Evolutionary conservation across 2,888 invertebrate genomes (phyloP).

Genomic region (Scrobipalpa atriplicella): DNA sequence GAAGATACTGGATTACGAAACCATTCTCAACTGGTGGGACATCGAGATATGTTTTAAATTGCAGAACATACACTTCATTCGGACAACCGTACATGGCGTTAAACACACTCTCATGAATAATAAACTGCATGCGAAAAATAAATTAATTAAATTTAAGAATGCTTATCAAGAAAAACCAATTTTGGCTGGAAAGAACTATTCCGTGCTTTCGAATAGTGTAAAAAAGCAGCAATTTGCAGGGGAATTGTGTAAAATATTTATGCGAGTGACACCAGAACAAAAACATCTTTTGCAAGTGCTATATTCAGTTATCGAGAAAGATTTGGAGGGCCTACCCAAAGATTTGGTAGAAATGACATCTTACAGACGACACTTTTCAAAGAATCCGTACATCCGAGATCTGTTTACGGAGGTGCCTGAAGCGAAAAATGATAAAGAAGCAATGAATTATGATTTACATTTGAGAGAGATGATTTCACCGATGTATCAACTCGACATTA

Average conservation of each 20-base stretch:
- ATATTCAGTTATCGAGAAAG: constrained; percentile 39
- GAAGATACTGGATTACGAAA: constrained; percentile 35
- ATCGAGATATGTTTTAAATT: constrained; percentile 43
- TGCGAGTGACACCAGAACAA: neutral
- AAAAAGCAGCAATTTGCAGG: constrained; percentile 27
- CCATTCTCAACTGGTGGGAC: constrained; percentile 53
- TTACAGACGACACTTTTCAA: constrained; percentile 43
- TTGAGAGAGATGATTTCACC: constrained; percentile 56
- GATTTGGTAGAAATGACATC: constrained; percentile 34
- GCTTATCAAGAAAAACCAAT: constrained; percentile 10
- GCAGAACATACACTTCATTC: constrained; percentile 37
- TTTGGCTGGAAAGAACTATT: neutral
- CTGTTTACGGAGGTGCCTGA: constrained; percentile 44
- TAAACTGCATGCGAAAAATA: constrained; percentile 30
- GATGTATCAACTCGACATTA: constrained; percentile 37
- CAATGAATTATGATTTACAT: constrained; percentile 50
- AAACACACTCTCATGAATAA: constrained; percentile 51
- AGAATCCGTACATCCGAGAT: constrained; percentile 55
- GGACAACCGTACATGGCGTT: constrained; percentile 42
- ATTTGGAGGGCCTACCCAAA: constrained; percentile 34
- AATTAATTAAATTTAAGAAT: constrained; percentile 3
- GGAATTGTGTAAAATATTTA: neutral
- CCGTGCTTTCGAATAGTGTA: constrained; percentile 29
- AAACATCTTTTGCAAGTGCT: neutral
- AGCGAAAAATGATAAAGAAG: neutral